A percentile compares a stretch with the other conserved stretches of the same genome.
Conservation (phyloP, 2,888 invertebrate genomes). For the Conomelus anceps region DNA sequence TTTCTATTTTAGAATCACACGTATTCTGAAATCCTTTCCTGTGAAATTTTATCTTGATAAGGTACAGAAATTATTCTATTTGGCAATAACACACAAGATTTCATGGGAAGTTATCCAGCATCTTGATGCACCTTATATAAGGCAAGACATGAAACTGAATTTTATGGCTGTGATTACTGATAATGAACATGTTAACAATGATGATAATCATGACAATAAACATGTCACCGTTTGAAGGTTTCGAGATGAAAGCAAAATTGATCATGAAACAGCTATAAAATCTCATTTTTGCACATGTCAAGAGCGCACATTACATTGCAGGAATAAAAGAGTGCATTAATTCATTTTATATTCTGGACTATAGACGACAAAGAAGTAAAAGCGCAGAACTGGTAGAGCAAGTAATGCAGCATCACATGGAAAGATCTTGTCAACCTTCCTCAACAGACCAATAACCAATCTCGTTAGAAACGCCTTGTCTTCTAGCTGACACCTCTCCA, state of each 20-base stretch:
- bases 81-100: no score
- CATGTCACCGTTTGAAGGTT: not conserved
- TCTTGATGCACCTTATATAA: no score
- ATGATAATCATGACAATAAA: not conserved
- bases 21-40: no score
- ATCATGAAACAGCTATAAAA: not conserved
- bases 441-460: not conserved
- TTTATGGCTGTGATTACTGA: not conserved
- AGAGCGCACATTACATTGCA: not conserved
- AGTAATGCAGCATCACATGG: not conserved
- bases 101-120: not conserved
- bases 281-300: not conserved
- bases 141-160: not conserved
- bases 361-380: not conserved
- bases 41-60: no score
- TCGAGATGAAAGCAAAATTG: not conserved
- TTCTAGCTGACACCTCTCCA: not conserved
- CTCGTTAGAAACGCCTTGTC: not conserved
- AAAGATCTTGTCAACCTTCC: not conserved
- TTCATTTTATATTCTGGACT: not conserved
- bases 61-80: no score
- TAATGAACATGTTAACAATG: not conserved
- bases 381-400: not conserved
- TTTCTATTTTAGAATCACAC: no score
- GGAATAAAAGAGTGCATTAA: not conserved